Evolutionary conservation across 2,888 invertebrate species (phyloP).

Genomic region (Hanleya hanleyi): DNA sequence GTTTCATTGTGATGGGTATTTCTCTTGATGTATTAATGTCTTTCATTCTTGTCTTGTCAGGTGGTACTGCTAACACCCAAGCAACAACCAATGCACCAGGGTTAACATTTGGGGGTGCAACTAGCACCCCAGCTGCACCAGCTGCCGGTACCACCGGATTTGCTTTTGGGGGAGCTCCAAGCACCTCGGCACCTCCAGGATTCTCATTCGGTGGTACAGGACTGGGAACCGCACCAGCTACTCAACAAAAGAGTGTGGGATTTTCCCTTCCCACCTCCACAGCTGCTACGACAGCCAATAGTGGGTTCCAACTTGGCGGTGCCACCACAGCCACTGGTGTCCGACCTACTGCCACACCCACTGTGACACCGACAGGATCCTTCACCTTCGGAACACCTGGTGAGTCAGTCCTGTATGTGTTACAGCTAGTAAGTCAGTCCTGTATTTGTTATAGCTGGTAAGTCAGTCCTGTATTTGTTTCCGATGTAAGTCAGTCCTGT

Average conservation of each 20-base stretch:
- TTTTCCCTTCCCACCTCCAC: neutral
- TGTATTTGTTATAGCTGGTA: too few relatives aligned
- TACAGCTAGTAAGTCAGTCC: too few relatives aligned
- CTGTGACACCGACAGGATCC: slow-evolving; percentile 3
- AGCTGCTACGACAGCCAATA: neutral
- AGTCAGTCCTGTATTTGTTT: too few relatives aligned
- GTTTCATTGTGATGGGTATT: too few relatives aligned
- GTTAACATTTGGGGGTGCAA: neutral
- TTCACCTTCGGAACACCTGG: neutral
- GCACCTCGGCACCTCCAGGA: neutral
- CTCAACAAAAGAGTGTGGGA: neutral
- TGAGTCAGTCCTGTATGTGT: too few relatives aligned
- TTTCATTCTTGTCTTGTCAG: neutral
- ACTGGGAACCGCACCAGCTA: too few relatives aligned
- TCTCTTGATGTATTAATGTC: neutral
- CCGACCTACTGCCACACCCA: neutral
- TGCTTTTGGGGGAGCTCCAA: neutral
- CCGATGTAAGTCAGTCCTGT: neutral
- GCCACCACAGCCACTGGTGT: slow-evolving; percentile 29
- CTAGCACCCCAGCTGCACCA: neutral
- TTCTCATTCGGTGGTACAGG: neutral
- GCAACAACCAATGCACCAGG: too few relatives aligned
- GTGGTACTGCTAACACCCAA: too few relatives aligned
- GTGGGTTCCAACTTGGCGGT: slow-evolving; percentile 27
- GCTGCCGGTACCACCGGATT: neutral